These are phyloP conservation scores for Apamea crenata DNA, from an alignment of 2,888 invertebrate genomes.

Conservation along the genomic window DNA sequence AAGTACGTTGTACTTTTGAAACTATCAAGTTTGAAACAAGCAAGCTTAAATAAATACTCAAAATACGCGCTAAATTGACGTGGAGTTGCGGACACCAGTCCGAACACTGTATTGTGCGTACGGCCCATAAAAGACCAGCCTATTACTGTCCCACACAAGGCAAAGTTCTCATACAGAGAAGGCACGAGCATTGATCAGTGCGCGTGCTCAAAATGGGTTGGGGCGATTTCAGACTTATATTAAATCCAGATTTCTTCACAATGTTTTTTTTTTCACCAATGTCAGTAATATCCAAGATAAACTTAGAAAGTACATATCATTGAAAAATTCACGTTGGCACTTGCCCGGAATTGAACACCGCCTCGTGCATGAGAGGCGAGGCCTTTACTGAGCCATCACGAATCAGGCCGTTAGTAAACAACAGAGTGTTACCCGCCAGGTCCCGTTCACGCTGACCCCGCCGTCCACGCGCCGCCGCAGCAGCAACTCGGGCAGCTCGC, in stretches of 20 bases:
- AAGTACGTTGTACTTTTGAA: not conserved
- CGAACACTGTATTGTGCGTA: too few relatives aligned
- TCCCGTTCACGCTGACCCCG: slow-evolving; percentile 96
- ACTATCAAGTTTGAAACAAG: not conserved
- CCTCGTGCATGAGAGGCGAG: not conserved
- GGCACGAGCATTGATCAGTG: not conserved
- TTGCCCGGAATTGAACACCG: not conserved
- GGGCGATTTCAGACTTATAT: not conserved
- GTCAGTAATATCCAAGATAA: not conserved
- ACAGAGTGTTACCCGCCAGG: slow-evolving; percentile 79
- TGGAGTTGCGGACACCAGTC: too few relatives aligned
- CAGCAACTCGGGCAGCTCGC: slow-evolving; percentile 92
- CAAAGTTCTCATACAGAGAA: not conserved
- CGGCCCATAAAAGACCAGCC: not conserved
- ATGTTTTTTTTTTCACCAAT: not conserved
- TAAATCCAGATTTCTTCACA: not conserved
- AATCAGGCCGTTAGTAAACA: not conserved
- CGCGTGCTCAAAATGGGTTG: not conserved
- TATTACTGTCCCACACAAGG: not conserved
- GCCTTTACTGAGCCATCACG: not conserved
- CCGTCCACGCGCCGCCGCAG: slow-evolving; percentile 92
- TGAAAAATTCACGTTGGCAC: not conserved
- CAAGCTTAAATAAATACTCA: too few relatives aligned
- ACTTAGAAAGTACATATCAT: not conserved
- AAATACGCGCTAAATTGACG: too few relatives aligned